Base-by-base conservation (phyloP, 2,113 vertebrate species). In the Ondatra zibethicus region DNA sequence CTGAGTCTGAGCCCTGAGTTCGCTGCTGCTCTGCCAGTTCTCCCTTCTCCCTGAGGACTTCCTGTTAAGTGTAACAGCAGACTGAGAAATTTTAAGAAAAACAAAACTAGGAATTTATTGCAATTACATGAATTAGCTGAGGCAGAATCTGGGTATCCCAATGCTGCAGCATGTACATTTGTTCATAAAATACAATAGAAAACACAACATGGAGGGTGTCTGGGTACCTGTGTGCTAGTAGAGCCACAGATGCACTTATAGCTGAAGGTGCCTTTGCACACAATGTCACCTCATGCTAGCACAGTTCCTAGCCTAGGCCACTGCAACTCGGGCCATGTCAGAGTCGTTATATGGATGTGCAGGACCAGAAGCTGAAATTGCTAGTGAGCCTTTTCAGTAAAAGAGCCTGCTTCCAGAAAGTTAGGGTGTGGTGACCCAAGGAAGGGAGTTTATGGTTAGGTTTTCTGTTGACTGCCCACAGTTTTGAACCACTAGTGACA, bases 71-170 rank as follows among this genome's bases (percentile, higher is more conserved):
- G 63, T 65, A 52, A 91, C 31, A 72, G 58, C 65, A 29, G 63
- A 87, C 68, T 89, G 39, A 95, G 65, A 89, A 72, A 42, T 85
- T 96, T 81, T 50, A 76, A 78, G 73, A 85, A 89, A 77, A 94
- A n/a, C 45, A 95, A 61, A 97, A 88, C 88, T 89, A 45, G 13
- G 3, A 88, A 65, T 76, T 93, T 93, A 68, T 55, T 96, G 5
- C 72, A 92, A 21, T 29, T 77, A 80, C 55, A 88, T 63, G 91
- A 88, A 55, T 88, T 61, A 93, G 89, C 73, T 63, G 6, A 70
- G 33, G 33, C 65, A 77, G 73, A 75, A 78, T 87, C 52, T 84
- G 42, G 33, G 6, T 87, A 66, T 75, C 66, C 52, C 92, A 52
- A 2, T 31, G 55, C 21, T 82, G 5, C 50, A 82, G 65, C 25